Evolutionary conservation across 2,888 invertebrate genomes (phyloP), one percentile per base, ranked within the genome.

Genomic region (Allacma fusca): DNA sequence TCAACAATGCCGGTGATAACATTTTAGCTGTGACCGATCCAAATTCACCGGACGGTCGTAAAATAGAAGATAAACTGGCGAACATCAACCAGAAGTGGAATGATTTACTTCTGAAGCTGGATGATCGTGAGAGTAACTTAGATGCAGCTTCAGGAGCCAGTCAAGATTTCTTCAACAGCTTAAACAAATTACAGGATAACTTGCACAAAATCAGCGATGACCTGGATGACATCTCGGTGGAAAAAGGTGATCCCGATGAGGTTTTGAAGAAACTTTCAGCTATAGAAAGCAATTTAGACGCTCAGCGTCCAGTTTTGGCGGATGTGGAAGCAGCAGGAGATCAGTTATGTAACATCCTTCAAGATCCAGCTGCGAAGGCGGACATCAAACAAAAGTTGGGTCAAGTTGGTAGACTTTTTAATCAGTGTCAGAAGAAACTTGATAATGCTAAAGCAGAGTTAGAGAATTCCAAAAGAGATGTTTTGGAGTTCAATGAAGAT

Each of bases 81-180:
- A 79, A 77, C 67, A 73, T 83, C n/a, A 83, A 88, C 84, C 86
- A 90, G 75, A 87, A 87, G 75, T 97, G 97, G 97, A 91, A 93
- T 78, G 93, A 94, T 83, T 89, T 97, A 76, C 88, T 92, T 62
- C 89, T 90, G 72, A 92, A 93, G 83, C 88, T 98, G 75, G 95
- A 95, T 85, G 93, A 95, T 84, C 91, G 97, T n/a, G 95, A 96
- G 0, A 92, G 92, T 50, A 93, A 93, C 79, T 88, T 97, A 4
- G 95, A 96, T 77, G 95, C 95, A 0, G 96, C 97, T 0, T 95
- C 94, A 1, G 96, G 96, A 85, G 94, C 96, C 12, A 94, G 95
- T 72, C 91, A 95, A 78, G 96, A 97, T 87, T 97, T 97, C 87
- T 96, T 96, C 87, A 94, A 95, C 0, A 94, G 93, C 1, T 89